Percentiles rank a stretch among this genome's conserved stretches.
These are phyloP conservation scores for Limnephilus lunatus DNA, from an alignment of 2,888 invertebrate genomes.

Conservation along the genomic window DNA sequence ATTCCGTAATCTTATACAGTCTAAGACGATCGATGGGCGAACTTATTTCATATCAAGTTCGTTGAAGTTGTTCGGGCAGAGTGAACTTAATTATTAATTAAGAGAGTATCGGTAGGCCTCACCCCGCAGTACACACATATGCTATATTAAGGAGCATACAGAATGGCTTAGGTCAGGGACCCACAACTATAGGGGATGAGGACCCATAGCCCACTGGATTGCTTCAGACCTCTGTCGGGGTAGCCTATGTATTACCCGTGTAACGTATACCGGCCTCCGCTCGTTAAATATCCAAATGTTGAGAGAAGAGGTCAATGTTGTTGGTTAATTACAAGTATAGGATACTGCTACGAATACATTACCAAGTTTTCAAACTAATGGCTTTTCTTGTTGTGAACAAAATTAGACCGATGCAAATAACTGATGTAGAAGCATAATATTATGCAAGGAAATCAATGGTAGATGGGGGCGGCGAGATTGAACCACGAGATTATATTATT, in stretches of 20 bases:
- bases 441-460: not conserved
- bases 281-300: conserved; percentile 42
- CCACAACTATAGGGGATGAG: conserved; percentile 4
- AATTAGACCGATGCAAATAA: not conserved
- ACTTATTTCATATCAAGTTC: conserved; percentile 58
- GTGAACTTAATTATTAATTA: conserved; percentile 61
- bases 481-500: not conserved
- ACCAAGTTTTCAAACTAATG: not conserved
- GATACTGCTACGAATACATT: conserved; percentile 18
- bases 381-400: conserved; percentile 1
- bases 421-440: not conserved
- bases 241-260: conserved; percentile 9
- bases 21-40: conserved; percentile 37
- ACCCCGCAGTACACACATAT: conserved; percentile 15
- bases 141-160: conserved; percentile 17
- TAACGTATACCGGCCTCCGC: conserved; percentile 28
- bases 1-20: conserved; percentile 18
- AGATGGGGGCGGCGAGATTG: not conserved
- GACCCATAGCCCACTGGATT: not conserved
- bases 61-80: conserved; percentile 55
- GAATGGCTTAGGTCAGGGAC: conserved; percentile 29
- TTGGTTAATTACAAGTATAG: conserved; percentile 23
- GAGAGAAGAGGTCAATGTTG: conserved; percentile 15
- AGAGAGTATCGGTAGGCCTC: conserved; percentile 40
- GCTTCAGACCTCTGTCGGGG: not conserved